Evolutionary conservation across 2,113 vertebrate species (phyloP).

Genomic region (Coturnix japonica): DNA sequence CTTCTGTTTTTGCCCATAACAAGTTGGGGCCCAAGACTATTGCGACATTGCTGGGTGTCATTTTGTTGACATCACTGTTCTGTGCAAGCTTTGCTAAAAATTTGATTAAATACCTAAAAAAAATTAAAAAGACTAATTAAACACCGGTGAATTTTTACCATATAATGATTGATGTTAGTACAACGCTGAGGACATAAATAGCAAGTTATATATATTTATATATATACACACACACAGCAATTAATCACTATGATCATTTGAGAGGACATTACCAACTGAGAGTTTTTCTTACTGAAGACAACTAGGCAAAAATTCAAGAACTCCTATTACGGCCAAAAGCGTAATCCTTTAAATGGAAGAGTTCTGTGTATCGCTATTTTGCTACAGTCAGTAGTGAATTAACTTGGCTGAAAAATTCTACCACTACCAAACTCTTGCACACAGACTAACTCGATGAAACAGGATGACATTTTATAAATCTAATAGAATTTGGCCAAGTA

Average conservation of each 20-base stretch:
- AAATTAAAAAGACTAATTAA: conserved; percentile 3
- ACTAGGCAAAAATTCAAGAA: neutral
- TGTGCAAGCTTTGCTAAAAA: conserved; percentile 95
- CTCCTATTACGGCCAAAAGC: neutral
- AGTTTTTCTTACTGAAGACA: neutral
- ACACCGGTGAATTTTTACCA: neutral
- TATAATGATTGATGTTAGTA: neutral
- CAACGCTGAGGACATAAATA: neutral
- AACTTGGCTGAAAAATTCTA: neutral
- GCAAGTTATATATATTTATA: no score
- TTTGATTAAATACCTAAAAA: conserved; percentile 94
- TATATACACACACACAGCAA: no score
- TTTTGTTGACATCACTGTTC: conserved; percentile 95
- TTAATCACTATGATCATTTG: no score
- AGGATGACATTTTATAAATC: neutral
- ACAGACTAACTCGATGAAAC: neutral
- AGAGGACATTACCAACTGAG: neutral
- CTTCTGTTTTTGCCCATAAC: conserved; percentile 95
- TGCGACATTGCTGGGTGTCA: conserved; percentile 96
- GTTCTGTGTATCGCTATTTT: neutral
- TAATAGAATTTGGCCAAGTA: neutral
- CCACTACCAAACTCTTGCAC: neutral
- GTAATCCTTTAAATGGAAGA: neutral
- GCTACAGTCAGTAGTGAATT: neutral
- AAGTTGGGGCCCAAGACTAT: conserved; percentile 98